Evolutionary conservation across 2,797 vertebrate genomes (phyloP).

Genomic region (Caiman crocodilus): DNA sequence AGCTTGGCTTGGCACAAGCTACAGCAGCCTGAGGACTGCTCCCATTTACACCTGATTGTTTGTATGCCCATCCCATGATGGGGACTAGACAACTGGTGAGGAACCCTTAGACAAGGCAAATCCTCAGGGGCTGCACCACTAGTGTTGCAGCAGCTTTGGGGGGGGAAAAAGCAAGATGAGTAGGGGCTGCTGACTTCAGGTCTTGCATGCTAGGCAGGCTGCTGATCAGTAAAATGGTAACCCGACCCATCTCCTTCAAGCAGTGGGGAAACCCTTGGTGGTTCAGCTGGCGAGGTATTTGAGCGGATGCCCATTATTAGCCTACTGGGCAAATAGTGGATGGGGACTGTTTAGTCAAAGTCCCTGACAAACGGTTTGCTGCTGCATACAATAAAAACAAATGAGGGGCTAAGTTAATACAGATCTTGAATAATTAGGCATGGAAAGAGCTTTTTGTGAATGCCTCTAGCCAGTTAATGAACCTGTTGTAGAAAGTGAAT

Average conservation of each 20-base stretch:
- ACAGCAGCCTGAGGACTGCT: background rate
- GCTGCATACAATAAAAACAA: conserved; percentile 52
- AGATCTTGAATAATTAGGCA: conserved; percentile 43
- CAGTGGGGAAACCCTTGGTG: conserved; percentile 30
- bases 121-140: background rate
- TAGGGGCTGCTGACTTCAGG: background rate
- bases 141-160: conserved; percentile 7
- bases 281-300: conserved; percentile 1
- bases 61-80: background rate
- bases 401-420: conserved; percentile 34
- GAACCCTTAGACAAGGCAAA: background rate
- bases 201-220: background rate
- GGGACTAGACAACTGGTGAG: background rate
- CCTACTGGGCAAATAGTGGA: conserved; percentile 39
- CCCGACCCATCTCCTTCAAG: background rate
- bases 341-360: conserved; percentile 23
- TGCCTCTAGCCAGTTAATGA: conserved; percentile 46
- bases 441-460: conserved; percentile 39
- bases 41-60: background rate
- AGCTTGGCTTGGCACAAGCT: background rate
- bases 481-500: conserved; percentile 30
- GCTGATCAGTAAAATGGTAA: background rate
- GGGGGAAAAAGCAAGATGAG: background rate
- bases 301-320: conserved; percentile 38
- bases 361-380: background rate